Base-by-base conservation (phyloP, 2,888 invertebrate species). In the Tanypteryx hageni region DNA sequence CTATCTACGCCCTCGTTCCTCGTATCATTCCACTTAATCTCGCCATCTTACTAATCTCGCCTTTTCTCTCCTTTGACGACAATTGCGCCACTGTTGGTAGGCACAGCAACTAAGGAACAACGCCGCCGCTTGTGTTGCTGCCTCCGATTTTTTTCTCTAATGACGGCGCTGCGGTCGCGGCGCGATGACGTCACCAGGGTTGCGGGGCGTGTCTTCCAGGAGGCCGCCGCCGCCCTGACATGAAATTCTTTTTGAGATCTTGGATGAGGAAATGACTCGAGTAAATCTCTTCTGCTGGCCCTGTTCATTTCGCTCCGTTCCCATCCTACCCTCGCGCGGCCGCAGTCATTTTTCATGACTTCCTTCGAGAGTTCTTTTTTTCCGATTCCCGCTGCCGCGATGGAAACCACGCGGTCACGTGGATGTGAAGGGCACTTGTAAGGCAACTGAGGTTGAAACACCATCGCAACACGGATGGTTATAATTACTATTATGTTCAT, bases 11-110 rank as follows among this genome's bases (percentile, higher is more conserved):
- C 76, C 76, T 27, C 76, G 27, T 76, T 76, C 76, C 76, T 11
- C 76, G 76, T 27, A 44, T 44, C 27, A 76, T 76, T 22, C 5
- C 89, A 64, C 61, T 68, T 68, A 64, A 89, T 31, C 89, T 64
- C 89, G 44, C 89, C 9, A 31, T 58, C 61, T 5, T 7, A 61
- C 64, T 61, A 22, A 68, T 86, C 86, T 31, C 86, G 31, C 59
- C 31, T 59, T 61, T 61, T 64, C 61, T 14, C 64, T 61, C 58
- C 18, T 8, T 10, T 3, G 64, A 44, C 89, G 89, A 89, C 89
- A 89, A 89, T 89, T 64, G 64, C 89, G 89, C 89, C 89, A 89
- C 89, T 89, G 89, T 89, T 44, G 89, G 89, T 18, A 44, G 64
- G 61, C 3, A 22, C 83, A 10, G 83, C 56, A 86, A 18, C 86